Evolutionary conservation across 2,888 invertebrate genomes (phyloP).

Genomic region (Himalopsyche kuldschensis): DNA sequence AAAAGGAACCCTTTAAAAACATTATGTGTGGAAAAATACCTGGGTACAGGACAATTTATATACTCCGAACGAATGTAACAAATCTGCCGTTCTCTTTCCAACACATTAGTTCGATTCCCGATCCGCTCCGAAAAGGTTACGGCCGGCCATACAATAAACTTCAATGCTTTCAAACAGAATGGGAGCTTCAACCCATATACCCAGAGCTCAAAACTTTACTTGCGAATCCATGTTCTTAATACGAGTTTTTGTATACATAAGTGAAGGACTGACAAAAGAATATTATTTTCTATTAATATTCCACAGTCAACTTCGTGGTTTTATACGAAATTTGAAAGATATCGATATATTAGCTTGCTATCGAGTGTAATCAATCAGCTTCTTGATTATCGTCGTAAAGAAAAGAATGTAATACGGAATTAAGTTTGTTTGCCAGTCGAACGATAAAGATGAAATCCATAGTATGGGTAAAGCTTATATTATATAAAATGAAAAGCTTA

Average conservation of each 20-base stretch:
- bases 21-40: neutral
- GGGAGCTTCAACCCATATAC: neutral
- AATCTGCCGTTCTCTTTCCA: neutral
- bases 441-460: too few relatives aligned
- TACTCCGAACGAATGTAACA: neutral
- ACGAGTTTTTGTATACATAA: neutral
- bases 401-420: too few relatives aligned
- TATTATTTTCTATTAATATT: too few relatives aligned
- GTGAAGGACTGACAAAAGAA: neutral
- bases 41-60: neutral
- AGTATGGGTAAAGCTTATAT: too few relatives aligned
- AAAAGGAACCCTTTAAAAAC: neutral
- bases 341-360: too few relatives aligned
- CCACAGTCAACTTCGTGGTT: too few relatives aligned
- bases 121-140: neutral
- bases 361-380: too few relatives aligned
- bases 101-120: neutral
- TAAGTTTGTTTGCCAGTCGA: too few relatives aligned
- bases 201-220: neutral
- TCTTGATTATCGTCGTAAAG: too few relatives aligned
- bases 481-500: too few relatives aligned
- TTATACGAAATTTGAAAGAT: too few relatives aligned
- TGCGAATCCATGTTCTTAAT: neutral
- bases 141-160: neutral
- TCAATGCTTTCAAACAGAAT: neutral